A percentile compares a stretch with the other conserved stretches of the same genome.
Evolutionary conservation across 2,888 invertebrate genomes (phyloP).

Genomic region (Spialia ferax): DNA sequence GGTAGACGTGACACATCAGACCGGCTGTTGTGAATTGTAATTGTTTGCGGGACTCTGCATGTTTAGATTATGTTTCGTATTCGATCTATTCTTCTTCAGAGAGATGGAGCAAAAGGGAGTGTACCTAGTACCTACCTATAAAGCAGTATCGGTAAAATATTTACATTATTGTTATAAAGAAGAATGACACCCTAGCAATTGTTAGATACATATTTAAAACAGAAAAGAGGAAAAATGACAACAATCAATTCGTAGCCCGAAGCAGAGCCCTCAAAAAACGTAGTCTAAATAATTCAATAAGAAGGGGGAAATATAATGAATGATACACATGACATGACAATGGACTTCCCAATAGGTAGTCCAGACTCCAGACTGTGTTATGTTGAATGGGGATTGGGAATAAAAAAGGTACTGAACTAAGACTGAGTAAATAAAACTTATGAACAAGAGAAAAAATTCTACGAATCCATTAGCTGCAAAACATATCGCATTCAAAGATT

Average conservation of each 20-base stretch:
- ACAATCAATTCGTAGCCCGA: no score
- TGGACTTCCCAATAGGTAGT: no score
- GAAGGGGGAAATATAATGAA: slow-evolving; percentile 8
- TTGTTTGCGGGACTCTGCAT: slow-evolving; percentile 36
- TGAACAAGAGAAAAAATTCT: neutral
- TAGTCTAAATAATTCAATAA: neutral
- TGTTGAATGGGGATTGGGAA: no score
- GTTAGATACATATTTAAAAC: no score
- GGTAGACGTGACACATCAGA: slow-evolving; percentile 50
- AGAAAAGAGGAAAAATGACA: no score
- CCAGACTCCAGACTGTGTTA: no score
- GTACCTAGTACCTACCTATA: no score
- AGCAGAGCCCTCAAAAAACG: neutral
- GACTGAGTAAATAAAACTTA: neutral
- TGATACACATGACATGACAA: no score
- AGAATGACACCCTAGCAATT: no score
- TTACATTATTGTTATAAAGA: no score
- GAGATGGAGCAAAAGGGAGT: neutral
- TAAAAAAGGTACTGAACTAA: no score
- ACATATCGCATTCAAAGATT: neutral
- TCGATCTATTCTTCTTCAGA: neutral
- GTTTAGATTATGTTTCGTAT: slow-evolving; percentile 20
- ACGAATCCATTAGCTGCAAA: neutral
- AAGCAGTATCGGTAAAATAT: no score
- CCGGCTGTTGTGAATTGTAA: slow-evolving; percentile 31